Percentiles rank a stretch among this genome's conserved stretches.
Conservation (phyloP, 2,113 vertebrate species). For the Arenaria interpres region DNA sequence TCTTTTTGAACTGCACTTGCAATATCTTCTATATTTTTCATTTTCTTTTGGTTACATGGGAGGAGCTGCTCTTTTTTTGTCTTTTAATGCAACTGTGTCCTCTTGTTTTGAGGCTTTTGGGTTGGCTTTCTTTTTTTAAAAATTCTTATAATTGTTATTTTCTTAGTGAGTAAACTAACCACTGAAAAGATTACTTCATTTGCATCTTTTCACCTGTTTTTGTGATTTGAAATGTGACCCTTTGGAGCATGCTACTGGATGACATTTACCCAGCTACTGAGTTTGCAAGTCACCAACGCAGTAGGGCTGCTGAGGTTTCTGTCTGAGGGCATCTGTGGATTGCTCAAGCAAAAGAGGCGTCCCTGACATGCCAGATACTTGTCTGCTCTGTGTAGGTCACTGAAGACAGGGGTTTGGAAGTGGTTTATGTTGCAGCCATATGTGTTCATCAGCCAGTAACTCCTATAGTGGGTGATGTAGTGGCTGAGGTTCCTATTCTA, state of each 20-base stretch:
- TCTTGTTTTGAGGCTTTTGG: background rate
- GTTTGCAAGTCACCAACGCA: background rate
- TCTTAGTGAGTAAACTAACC: background rate
- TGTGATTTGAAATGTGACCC: background rate
- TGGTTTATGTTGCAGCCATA: background rate
- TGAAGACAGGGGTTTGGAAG: background rate
- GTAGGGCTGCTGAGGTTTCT: background rate
- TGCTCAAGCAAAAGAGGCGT: background rate
- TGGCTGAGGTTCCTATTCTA: background rate
- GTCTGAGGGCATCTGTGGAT: background rate
- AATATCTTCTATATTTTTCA: background rate
- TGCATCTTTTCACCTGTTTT: background rate
- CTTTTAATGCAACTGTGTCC: background rate
- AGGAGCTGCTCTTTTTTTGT: background rate
- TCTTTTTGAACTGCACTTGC: background rate
- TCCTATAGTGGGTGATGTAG: background rate
- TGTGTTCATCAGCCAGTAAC: rapidly evolving
- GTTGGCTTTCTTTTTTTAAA: background rate
- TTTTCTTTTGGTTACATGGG: background rate
- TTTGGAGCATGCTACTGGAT: background rate
- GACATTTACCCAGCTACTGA: background rate
- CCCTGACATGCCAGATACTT: background rate
- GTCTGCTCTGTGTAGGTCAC: background rate
- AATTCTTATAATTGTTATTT: background rate
- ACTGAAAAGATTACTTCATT: background rate